A percentile compares a stretch with the other conserved stretches of the same genome.
Evolutionary conservation across 1,140 invertebrate genomes (phyloP).

Genomic region (Dryas iulia): DNA sequence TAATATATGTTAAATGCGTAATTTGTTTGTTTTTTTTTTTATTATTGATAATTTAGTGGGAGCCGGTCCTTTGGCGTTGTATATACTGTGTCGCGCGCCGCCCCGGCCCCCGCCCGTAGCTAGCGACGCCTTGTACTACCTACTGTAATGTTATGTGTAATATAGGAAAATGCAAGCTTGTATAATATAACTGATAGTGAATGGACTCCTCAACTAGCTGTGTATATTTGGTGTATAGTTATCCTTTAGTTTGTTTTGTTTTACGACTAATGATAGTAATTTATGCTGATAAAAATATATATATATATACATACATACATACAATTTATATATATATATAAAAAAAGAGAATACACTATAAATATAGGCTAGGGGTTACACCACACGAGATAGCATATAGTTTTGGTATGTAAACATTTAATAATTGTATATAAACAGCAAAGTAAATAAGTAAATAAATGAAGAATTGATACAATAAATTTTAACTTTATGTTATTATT

Average conservation of each 20-base stretch:
- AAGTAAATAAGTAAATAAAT: conserved; percentile 71
- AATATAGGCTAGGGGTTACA: conserved; percentile 76
- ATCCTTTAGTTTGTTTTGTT: conserved; percentile 71
- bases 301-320: conserved; percentile 44
- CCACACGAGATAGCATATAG: conserved; percentile 74
- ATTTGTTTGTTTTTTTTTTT: conserved; percentile 54
- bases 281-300: conserved; percentile 76
- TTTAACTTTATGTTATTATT: conserved; percentile 77
- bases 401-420: conserved; percentile 78
- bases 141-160: conserved; percentile 52
- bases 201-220: conserved; percentile 68
- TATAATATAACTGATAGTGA: conserved; percentile 72
- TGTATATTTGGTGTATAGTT: conserved; percentile 80
- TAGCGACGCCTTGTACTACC: conserved; percentile 68
- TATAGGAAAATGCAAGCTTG: conserved; percentile 56
- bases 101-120: conserved; percentile 42
- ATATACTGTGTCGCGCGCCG: conserved; percentile 47
- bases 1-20: conserved; percentile 73
- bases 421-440: conserved; percentile 75
- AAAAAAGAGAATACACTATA: conserved; percentile 75
- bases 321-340: conserved; percentile 57
- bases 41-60: conserved; percentile 42
- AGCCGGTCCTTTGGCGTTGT: conserved; percentile 49
- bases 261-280: conserved; percentile 76
- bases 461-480: conserved; percentile 78